These are phyloP conservation scores for Nezara viridula DNA, from an alignment of 2,888 invertebrate genomes.

Conservation along the genomic window DNA sequence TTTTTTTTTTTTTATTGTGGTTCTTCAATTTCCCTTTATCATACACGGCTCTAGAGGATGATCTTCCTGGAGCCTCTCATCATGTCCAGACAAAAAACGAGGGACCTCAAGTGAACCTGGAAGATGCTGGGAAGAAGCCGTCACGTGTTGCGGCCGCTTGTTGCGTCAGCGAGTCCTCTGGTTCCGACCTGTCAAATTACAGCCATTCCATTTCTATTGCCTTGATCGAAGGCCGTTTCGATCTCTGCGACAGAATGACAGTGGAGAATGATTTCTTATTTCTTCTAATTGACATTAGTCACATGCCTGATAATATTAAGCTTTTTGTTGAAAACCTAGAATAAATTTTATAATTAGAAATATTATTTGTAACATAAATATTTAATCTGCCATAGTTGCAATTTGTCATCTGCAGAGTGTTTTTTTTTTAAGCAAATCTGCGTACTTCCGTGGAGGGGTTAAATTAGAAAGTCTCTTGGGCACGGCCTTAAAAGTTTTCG, in stretches of 20 bases:
- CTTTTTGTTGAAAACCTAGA: no score
- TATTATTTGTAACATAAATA: no score
- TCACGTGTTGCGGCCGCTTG: slow-evolving; percentile 8
- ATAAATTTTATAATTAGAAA: no score
- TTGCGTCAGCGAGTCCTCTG: background rate
- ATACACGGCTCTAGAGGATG: background rate
- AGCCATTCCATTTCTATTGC: background rate
- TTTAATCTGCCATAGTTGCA: no score
- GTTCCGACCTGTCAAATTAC: background rate
- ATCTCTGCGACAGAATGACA: background rate
- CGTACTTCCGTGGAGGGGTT: no score
- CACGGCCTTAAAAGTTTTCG: no score
- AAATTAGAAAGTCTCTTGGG: no score
- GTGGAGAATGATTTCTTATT: background rate
- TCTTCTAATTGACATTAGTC: background rate
- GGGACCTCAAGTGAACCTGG: background rate
- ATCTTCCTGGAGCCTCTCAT: background rate
- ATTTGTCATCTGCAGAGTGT: no score
- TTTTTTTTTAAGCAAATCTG: no score
- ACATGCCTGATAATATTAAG: no score
- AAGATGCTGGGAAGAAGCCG: background rate
- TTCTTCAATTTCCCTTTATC: background rate
- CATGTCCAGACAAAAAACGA: background rate
- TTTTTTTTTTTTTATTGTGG: no score
- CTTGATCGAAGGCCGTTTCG: background rate